phyloP scores from a whole-genome alignment of 2,113 vertebrate species.

The Oryzias woworae region DNA sequence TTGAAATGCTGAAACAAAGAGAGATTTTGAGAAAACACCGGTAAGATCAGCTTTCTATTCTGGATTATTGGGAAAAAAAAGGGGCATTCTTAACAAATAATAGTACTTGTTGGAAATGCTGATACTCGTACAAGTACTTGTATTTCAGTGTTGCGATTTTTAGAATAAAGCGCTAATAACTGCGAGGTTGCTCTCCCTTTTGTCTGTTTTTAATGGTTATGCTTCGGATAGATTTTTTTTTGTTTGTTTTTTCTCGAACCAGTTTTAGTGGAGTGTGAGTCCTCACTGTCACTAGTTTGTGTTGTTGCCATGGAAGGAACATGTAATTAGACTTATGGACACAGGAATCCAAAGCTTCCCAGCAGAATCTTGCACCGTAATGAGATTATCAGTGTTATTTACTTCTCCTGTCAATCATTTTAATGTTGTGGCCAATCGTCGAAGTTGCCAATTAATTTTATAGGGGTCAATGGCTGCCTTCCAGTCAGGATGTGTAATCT shows the following conservation, averaged over 20 bases:
- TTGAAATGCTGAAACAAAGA: conserved; percentile 12
- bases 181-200: too few species aligned
- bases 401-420: not conserved
- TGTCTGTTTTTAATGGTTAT: too few species aligned
- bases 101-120: too few species aligned
- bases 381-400: conserved; percentile 3
- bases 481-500: not conserved
- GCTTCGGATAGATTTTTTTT: too few species aligned
- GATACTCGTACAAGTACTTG: too few species aligned
- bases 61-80: not conserved
- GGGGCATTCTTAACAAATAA: too few species aligned
- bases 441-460: not conserved
- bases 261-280: not conserved
- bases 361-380: not conserved
- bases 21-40: not conserved
- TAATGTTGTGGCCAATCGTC: not conserved
- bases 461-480: not conserved
- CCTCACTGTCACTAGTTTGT: not conserved
- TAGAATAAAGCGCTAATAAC: too few species aligned
- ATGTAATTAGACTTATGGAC: not conserved
- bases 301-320: not conserved
- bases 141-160: too few species aligned
- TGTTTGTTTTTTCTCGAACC: not conserved
- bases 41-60: not conserved
- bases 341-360: not conserved